These are phyloP conservation scores for Papilio polyxenes DNA, from an alignment of 1,140 invertebrate genomes.

Conservation along the genomic window DNA sequence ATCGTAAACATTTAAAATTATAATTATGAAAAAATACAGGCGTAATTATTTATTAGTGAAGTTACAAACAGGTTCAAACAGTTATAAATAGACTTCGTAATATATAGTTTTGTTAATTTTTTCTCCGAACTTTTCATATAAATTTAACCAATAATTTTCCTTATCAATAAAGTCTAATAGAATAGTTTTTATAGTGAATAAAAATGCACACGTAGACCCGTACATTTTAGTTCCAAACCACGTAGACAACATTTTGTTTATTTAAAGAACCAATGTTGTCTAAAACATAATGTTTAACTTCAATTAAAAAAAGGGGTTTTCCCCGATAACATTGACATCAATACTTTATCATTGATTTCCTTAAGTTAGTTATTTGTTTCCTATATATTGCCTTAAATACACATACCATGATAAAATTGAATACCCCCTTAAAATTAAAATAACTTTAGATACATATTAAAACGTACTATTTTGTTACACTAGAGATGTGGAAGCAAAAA, in stretches of 20 bases:
- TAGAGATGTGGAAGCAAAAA: no score
- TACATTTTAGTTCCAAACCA: not conserved
- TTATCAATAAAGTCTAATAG: not conserved
- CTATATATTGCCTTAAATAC: not conserved
- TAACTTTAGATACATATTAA: no score
- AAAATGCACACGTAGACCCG: not conserved
- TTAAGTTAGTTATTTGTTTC: not conserved
- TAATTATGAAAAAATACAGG: not conserved
- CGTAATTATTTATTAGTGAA: no score
- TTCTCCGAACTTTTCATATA: no score
- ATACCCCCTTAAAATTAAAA: no score
- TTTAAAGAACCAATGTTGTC: not conserved
- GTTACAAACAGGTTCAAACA: no score
- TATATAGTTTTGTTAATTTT: no score
- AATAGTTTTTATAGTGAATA: not conserved
- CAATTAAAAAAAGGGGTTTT: not conserved
- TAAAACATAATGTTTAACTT: not conserved
- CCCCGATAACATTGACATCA: not conserved
- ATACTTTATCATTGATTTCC: not conserved
- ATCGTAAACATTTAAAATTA: not conserved
- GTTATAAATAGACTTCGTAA: no score
- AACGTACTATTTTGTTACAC: no score
- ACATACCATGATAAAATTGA: not conserved
- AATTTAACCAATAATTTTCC: not conserved
- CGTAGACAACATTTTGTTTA: not conserved